Conservation (phyloP, 2,113 vertebrate genomes). For the Scopus umbretta region DNA sequence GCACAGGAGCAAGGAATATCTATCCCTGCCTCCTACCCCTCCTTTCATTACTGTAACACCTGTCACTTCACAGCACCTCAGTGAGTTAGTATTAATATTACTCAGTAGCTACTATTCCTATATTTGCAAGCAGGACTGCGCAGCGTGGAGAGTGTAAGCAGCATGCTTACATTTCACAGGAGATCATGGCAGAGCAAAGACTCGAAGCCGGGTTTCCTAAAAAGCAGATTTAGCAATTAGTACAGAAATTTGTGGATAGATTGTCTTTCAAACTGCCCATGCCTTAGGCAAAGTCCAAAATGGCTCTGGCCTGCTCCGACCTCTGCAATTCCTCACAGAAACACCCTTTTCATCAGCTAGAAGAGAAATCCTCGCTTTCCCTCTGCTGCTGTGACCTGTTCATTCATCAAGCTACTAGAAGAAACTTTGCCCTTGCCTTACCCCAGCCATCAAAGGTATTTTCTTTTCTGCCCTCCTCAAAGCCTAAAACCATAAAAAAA, state of each 20-base stretch:
- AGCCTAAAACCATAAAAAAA: slow-evolving; percentile 11
- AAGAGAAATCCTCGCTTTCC: background rate
- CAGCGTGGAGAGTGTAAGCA: background rate
- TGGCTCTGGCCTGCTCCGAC: background rate
- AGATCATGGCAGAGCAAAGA: background rate
- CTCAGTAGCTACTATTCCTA: background rate
- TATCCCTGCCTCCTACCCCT: background rate
- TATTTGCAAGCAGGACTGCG: background rate
- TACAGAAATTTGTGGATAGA: background rate
- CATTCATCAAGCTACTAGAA: background rate
- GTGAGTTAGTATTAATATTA: background rate
- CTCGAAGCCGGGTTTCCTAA: background rate
- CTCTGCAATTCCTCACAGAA: background rate
- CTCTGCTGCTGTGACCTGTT: background rate
- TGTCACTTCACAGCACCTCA: background rate
- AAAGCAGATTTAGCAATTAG: background rate
- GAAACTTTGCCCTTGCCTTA: background rate
- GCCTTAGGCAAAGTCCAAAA: background rate
- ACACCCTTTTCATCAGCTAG: background rate
- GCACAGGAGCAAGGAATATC: background rate
- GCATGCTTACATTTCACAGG: background rate
- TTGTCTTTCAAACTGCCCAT: background rate
- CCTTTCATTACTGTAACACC: background rate
- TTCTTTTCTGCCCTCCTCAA: slow-evolving; percentile 15
- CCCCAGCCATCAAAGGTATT: background rate